A percentile compares a stretch with the other conserved stretches of the same genome.
Conservation (phyloP, 2,888 invertebrate species). For the Hydroisotoma schaefferi region DNA sequence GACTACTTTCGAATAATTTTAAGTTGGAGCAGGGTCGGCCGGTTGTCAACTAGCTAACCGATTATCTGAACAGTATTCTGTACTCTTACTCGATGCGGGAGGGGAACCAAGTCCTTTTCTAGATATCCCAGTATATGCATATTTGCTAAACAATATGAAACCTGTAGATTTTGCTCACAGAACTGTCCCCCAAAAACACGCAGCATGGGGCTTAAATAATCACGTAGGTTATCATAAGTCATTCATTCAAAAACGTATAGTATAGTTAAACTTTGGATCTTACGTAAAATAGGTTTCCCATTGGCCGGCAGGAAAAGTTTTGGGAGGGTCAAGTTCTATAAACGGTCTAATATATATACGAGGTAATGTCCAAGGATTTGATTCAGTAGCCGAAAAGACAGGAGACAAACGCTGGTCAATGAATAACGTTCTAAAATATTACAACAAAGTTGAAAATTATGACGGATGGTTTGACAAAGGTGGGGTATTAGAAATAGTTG, state of each 20-base stretch:
- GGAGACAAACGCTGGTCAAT: constrained; percentile 21
- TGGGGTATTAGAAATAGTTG: background rate
- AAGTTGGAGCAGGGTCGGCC: constrained; percentile 28
- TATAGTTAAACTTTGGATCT: background rate
- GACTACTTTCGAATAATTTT: no score
- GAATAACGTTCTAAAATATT: constrained; percentile 21
- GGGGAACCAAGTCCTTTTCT: constrained; percentile 51
- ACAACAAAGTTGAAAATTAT: constrained; percentile 18
- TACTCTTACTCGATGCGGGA: constrained; percentile 61
- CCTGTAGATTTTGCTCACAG: constrained; percentile 68
- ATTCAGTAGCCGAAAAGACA: constrained; percentile 13
- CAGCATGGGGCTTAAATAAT: constrained; percentile 60
- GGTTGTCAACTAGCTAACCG: constrained; percentile 64
- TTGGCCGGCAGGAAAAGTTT: constrained; percentile 20
- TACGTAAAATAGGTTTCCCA: constrained; percentile 9
- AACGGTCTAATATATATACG: constrained; percentile 24
- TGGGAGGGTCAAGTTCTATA: constrained; percentile 25
- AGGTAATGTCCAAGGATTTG: constrained; percentile 31
- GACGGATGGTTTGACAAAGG: constrained; percentile 21
- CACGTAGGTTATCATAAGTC: constrained; percentile 55
- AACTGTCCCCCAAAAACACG: constrained; percentile 63
- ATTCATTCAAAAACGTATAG: no score
- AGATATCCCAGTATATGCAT: constrained; percentile 47
- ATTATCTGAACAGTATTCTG: constrained; percentile 54
- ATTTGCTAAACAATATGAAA: constrained; percentile 62